Conservation (phyloP, 2,113 vertebrate genomes). For the Microcebus tavaratra region DNA sequence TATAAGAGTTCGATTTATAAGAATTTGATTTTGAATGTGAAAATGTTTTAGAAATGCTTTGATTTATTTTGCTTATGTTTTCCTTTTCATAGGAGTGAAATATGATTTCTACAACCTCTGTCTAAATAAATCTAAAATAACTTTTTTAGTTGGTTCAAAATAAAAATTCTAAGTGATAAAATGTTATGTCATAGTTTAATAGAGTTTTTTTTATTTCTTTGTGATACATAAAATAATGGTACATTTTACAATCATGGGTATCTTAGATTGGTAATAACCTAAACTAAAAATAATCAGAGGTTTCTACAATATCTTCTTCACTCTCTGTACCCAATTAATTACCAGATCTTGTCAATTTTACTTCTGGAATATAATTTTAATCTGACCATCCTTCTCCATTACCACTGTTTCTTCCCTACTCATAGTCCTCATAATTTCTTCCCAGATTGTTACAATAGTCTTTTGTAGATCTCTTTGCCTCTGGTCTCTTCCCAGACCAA, state of each 20-base stretch:
- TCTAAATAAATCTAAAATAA: conserved; percentile 17
- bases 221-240: neutral
- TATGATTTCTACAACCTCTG: conserved; percentile 2
- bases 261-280: neutral
- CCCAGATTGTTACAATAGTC: neutral
- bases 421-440: neutral
- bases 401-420: neutral
- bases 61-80: conserved; percentile 44
- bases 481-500: neutral
- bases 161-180: conserved; percentile 40
- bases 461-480: neutral
- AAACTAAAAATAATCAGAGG: neutral
- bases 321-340: neutral
- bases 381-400: neutral
- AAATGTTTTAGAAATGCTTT: conserved; percentile 1
- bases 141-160: neutral
- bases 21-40: neutral
- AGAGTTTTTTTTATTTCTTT: neutral
- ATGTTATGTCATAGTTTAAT: neutral
- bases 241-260: neutral
- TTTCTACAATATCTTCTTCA: neutral
- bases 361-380: neutral
- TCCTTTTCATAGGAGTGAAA: conserved; percentile 15
- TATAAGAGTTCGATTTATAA: neutral
- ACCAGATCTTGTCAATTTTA: neutral